A percentile compares a stretch with the other conserved stretches of the same genome.
Evolutionary conservation across 2,888 invertebrate species (phyloP).

Genomic region (Pristionchus entomophagus): DNA sequence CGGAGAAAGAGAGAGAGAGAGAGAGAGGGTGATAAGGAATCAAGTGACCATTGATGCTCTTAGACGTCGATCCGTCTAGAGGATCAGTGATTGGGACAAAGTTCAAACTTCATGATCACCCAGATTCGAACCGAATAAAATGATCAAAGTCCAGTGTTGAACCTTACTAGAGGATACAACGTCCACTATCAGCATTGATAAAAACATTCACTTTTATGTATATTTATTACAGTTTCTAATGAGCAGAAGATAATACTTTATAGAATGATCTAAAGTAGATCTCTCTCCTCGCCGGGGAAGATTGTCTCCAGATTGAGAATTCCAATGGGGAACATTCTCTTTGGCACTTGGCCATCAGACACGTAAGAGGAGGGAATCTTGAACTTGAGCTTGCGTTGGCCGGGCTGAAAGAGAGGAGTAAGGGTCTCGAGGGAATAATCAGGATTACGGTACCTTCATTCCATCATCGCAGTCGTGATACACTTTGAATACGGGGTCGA

Average conservation of each 20-base stretch:
- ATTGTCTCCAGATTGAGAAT: conserved; percentile 72
- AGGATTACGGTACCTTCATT: conserved; percentile 55
- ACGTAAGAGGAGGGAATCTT: conserved; percentile 45
- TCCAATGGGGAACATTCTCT: conserved; percentile 66
- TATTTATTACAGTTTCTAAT: too few relatives aligned
- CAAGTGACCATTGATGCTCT: background rate
- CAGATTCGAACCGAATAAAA: too few relatives aligned
- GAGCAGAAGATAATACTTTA: too few relatives aligned
- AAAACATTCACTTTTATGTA: too few relatives aligned
- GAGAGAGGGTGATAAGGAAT: background rate
- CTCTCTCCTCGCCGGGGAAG: conserved; percentile 72
- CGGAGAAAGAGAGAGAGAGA: background rate
- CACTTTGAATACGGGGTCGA: conserved; percentile 65
- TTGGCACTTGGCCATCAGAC: conserved; percentile 40
- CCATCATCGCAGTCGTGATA: conserved; percentile 67
- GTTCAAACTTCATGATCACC: too few relatives aligned
- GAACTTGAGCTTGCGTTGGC: conserved; percentile 48
- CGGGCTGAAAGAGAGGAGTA: conserved; percentile 36
- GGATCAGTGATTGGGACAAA: background rate
- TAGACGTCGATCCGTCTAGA: background rate
- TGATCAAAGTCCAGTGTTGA: too few relatives aligned
- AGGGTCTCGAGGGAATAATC: background rate
- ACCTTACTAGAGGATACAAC: too few relatives aligned
- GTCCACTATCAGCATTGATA: too few relatives aligned
- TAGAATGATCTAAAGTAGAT: conserved; percentile 66